Evolutionary conservation across 2,113 vertebrate genomes (phyloP).

Genomic region (Urocitellus parryii): DNA sequence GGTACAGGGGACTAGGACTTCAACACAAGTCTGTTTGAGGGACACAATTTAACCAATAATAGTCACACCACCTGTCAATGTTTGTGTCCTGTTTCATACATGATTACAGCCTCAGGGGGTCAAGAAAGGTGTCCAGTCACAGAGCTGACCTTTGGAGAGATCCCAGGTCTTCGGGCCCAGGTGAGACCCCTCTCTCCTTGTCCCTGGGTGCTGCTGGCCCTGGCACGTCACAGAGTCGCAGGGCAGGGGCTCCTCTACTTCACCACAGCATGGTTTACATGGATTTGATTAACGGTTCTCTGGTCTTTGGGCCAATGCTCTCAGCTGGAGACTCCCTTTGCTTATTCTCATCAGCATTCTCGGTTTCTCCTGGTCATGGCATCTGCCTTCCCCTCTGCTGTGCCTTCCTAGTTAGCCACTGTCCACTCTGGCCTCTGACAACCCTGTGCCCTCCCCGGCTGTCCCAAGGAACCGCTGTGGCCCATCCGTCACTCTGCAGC

Average conservation of each 20-base stretch:
- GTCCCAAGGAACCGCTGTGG: neutral
- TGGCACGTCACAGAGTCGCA: rapidly evolving
- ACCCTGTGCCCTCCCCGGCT: no score
- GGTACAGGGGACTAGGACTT: neutral
- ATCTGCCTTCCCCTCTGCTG: neutral
- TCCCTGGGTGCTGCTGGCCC: neutral
- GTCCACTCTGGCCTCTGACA: neutral
- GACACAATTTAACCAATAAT: neutral
- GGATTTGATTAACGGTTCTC: neutral
- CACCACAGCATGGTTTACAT: neutral
- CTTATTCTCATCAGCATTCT: neutral
- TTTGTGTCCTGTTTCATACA: neutral
- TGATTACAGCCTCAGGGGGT: neutral
- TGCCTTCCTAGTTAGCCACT: neutral
- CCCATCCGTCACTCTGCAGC: neutral
- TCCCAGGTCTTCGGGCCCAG: neutral
- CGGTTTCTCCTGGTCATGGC: neutral
- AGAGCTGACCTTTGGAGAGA: neutral
- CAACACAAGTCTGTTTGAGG: neutral
- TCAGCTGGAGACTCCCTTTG: neutral
- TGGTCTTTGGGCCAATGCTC: neutral
- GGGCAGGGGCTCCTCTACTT: rapidly evolving
- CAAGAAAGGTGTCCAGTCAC: neutral
- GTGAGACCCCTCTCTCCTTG: neutral
- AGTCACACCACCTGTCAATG: neutral